These are phyloP conservation scores for Melanargia galathea DNA, from an alignment of 2,888 invertebrate species.

Conservation along the genomic window DNA sequence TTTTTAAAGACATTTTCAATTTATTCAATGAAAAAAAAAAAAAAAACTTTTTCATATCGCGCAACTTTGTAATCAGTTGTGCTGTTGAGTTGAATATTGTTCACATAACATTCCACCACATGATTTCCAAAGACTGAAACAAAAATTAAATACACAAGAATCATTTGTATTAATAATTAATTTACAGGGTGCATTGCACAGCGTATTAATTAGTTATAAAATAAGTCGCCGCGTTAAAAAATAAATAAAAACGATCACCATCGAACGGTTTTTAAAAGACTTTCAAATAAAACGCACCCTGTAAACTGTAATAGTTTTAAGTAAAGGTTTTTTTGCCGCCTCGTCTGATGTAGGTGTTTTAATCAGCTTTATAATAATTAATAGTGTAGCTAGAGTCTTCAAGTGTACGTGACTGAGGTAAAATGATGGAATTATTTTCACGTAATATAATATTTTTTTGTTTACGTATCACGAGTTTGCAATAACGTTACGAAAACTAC, in stretches of 20 bases:
- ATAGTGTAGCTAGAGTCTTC: conserved; percentile 37
- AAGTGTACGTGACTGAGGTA: conserved; percentile 18
- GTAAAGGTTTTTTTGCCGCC: conserved; percentile 41
- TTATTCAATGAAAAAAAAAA: too few species aligned
- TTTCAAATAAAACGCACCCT: conserved; percentile 31
- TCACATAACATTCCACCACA: conserved; percentile 52
- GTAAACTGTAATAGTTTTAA: conserved; percentile 40
- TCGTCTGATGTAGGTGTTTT: conserved; percentile 38
- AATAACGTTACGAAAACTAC: conserved; percentile 8
- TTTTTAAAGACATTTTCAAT: neutral
- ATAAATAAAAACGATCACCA: neutral
- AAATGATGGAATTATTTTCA: neutral
- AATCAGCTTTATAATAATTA: conserved; percentile 35
- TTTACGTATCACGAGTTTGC: conserved; percentile 1
- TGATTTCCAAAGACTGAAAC: conserved; percentile 58
- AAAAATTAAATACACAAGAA: conserved; percentile 39
- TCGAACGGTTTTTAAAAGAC: conserved; percentile 8
- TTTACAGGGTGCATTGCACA: conserved; percentile 40
- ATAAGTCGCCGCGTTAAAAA: conserved; percentile 13
- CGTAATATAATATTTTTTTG: conserved; percentile 6
- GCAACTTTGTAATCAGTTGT: conserved; percentile 37
- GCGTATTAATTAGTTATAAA: conserved; percentile 30
- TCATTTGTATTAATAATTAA: conserved; percentile 38
- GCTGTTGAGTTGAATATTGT: conserved; percentile 41
- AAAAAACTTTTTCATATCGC: conserved; percentile 13